Evolutionary conservation across 2,888 invertebrate species (phyloP), one percentile per base, ranked within the genome.

Genomic region (Synanthedon formicaeformis): DNA sequence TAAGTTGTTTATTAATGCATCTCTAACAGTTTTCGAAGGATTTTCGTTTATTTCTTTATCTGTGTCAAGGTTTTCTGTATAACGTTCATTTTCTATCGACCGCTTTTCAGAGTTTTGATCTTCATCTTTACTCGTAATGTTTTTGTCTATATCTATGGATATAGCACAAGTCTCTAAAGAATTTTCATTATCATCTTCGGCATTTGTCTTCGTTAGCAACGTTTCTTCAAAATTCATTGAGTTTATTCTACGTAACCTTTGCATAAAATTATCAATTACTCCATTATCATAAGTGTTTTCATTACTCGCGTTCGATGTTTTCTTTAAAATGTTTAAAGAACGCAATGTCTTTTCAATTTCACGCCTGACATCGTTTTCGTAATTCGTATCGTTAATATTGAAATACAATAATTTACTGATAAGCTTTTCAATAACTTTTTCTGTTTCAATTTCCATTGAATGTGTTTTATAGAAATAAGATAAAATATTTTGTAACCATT

Each of bases 401-500:
- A 73, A 54, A 12, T 55, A 53, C n/a, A 61, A 57, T 4, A 82
- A 59, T 48, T 66, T 69, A 3, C 68, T 63, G 6, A 71, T 61
- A 4, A 81, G 61, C 40, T 66, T 56, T 41, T 67, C 65, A 1
- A 73, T 56, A 10, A 65, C 53, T 41, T 67, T 65, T 6, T 65
- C 60, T 56, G 63, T 70, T 40, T 67, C 51, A 51, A 65, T 56
- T 56, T 68, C 63, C 5, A 60, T 57, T n/a, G 51, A 11, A 2
- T 50, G n/a, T 1, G 55, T 60, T 2, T 58, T 40, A 53, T 62
- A 57, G 12, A 57, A 62, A 54, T 66, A 66, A 18, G 68, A 56
- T 0, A 73, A 78, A 51, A 81, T 57, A 10, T 66, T 62, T 51
- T 65, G 57, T 0, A 73, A 55, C 73, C 77, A 79, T 41, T 65